Base-by-base conservation (phyloP, 2,113 vertebrate species). In the Phaethon lepturus region DNA sequence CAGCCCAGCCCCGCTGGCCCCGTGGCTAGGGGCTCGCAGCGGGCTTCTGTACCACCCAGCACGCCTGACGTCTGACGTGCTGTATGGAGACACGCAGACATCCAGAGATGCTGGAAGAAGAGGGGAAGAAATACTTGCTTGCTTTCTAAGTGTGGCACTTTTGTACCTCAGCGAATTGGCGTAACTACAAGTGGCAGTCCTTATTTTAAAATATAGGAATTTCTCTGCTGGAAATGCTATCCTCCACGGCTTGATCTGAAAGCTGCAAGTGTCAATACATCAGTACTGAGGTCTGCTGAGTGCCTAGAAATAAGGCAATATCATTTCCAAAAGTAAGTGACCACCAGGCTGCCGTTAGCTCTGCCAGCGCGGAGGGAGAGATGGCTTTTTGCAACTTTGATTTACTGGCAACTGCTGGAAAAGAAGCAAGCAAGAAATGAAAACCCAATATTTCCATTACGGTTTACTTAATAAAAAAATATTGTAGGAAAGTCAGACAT, bases 321-420 rank as follows among this genome's bases (percentile, higher is more conserved):
- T 49, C 49, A 50, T 91, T 95, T 93, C 95, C 92, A 90, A 82
- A 76, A 84, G 64, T 42, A 80, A 92, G 95, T 77, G 87, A 90
- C 83, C 94, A 88, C 75, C 81, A 45, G 75, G 79, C 81, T 66
- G 73, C 85, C 7, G 16, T 74, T 75, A 73, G 88, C 85, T 14
- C 71, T 82, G 81, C 56, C 86, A 68, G 45, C 23, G 7, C 73
- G 3, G 81, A 67, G 86, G 56, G 74, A 58, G 45, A 82, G 86
- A 79, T 56, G 62, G 96, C 95, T 95, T 93, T 95, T 82, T 95
- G 88, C 85, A 97, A 81, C 93, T 94, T 87, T 97, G 97, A 98
- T 97, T 98, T 97, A 96, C 96, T 95, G 94, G 95, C 92, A 93
- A 62, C 79, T 95, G 95, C 95, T 96, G 96, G 95, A 11, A 86